These are phyloP conservation scores for Cryptus armator DNA, from an alignment of 2,888 invertebrate species.

Conservation along the genomic window DNA sequence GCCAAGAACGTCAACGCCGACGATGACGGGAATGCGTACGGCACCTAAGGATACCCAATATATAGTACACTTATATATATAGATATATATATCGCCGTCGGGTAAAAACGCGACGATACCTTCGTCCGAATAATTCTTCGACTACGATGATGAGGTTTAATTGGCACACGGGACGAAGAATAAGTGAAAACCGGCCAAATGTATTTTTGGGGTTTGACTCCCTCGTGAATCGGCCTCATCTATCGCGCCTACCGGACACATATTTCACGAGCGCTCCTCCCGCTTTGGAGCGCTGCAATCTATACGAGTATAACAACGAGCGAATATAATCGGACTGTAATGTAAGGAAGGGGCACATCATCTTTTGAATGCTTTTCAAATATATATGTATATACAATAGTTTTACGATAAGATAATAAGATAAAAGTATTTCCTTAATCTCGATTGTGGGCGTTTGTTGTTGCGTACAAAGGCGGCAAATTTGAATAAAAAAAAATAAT, in stretches of 20 bases:
- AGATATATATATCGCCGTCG: background rate
- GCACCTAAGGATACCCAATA: background rate
- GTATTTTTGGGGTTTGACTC: slow-evolving; percentile 69
- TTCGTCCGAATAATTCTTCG: slow-evolving; percentile 51
- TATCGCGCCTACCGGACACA: slow-evolving; percentile 41
- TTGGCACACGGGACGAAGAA: slow-evolving; percentile 63
- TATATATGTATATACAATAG: no score
- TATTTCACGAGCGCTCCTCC: slow-evolving; percentile 30
- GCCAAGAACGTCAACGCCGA: slow-evolving; percentile 57
- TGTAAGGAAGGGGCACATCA: no score
- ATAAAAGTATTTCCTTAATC: no score
- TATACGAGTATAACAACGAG: background rate
- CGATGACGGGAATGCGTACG: slow-evolving; percentile 31
- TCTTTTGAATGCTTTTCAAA: no score
- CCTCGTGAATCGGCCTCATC: slow-evolving; percentile 41
- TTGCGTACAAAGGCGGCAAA: background rate
- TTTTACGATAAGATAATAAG: no score
- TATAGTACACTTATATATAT: background rate
- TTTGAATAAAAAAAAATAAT: background rate
- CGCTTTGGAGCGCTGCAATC: slow-evolving; percentile 19
- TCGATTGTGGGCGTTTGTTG: background rate
- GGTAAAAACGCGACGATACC: slow-evolving; percentile 27
- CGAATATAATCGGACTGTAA: background rate
- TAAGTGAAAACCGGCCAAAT: slow-evolving; percentile 68
- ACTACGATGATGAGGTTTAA: slow-evolving; percentile 64